Base-by-base conservation (phyloP, 37 sponge, comb jelly and placozoan genomes). In the Aplysina aerophoba region DNA sequence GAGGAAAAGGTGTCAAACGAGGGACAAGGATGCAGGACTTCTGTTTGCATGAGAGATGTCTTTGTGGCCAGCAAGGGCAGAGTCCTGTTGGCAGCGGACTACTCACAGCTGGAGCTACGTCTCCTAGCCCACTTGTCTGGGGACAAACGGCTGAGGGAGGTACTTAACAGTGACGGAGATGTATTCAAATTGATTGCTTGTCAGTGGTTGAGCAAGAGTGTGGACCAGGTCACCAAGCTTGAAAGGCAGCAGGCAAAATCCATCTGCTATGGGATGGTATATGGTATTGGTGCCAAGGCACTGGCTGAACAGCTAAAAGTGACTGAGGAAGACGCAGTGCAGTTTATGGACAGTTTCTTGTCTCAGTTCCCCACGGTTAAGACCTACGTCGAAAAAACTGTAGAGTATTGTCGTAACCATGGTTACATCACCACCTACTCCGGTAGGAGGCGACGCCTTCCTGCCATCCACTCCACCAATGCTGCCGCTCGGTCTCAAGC, bases 221-320 rank as follows among this genome's bases (percentile, higher is more conserved):
- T 87, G 11, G 25, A 55, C 14, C 31, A 84, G 16, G 86, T 99
- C 22, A 87, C 89, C 22, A 88, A 83, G 6, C 22, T 72, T 34
- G 92, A 95, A 75, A 89, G 99, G 50, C 92, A 95, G 55, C 87
- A 92, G 19, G 90, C 99, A 41, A 99, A 99, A 65, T 95, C 95
- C 64, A 85, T 99, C 20, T 97, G 99, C 87, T 99, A 99, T 62
- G 99, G 99, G 0, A 97, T 99, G 86, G 24, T 99, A 27, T 99
- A 99, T 79, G 99, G 99, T 0, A 99, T 99, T 61, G 96, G 97
- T 8, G 66, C 92, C 19, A 92, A 87, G 39, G 88, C 89, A 38
- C 85, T 99, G 17, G 96, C 91, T 24, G 86, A 88, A 35, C 92
- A 99, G 84, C 83, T 99, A 59, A 85, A 82, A 17, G 88, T 97